Conservation (phyloP, 1,140 invertebrate species). For the Drosophila insularis region DNA sequence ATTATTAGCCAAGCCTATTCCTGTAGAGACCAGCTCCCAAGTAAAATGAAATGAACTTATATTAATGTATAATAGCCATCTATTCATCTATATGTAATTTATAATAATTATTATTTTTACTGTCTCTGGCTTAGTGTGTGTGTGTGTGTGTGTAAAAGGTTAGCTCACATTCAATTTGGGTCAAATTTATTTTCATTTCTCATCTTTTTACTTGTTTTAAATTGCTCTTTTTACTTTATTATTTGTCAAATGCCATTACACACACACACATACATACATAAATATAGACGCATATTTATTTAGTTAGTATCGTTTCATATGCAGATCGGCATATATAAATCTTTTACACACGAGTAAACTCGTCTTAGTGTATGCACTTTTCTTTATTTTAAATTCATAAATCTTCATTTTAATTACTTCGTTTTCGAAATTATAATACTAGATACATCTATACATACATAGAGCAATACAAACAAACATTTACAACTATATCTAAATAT, state of each 20-base stretch:
- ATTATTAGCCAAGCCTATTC: not conserved
- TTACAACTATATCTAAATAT: constrained; percentile 12
- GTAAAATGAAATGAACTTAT: constrained; percentile 18
- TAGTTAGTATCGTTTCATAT: not conserved
- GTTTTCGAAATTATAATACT: constrained; percentile 20
- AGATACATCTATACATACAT: constrained; percentile 33
- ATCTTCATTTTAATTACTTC: constrained; percentile 22
- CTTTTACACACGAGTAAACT: not conserved
- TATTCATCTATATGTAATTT: constrained; percentile 15
- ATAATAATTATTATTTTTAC: not conserved
- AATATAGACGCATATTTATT: constrained; percentile 3
- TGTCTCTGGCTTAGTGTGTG: not conserved
- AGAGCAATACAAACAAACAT: constrained; percentile 6
- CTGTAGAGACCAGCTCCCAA: constrained; percentile 41
- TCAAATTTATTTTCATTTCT: not conserved
- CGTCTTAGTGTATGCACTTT: not conserved
- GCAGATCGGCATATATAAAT: not conserved
- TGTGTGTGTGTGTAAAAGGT: constrained; percentile 22
- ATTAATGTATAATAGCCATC: constrained; percentile 31
- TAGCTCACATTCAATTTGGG: constrained; percentile 10
- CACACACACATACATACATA: not conserved
- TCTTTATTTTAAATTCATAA: constrained; percentile 31
- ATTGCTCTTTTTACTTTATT: constrained; percentile 3
- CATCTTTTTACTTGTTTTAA: constrained; percentile 11
- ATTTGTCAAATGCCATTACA: not conserved